A percentile compares a stretch with the other conserved stretches of the same genome.
Evolutionary conservation across 2,888 invertebrate species (phyloP).

Genomic region (Dendrolimus houi): DNA sequence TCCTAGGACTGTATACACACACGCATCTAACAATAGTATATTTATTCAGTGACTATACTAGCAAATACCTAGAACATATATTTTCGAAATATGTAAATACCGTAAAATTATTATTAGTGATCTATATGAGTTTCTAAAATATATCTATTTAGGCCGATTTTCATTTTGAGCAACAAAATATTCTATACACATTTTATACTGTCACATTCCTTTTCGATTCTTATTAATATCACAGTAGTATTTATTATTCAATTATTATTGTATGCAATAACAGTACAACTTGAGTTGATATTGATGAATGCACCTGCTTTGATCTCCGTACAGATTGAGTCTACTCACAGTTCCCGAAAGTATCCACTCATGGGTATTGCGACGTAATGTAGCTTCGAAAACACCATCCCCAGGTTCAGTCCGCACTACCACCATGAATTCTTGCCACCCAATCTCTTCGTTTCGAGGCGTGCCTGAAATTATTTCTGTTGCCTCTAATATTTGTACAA

Average conservation of each 20-base stretch:
- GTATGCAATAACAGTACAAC: constrained; percentile 84
- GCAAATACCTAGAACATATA: too few species aligned
- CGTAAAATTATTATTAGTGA: constrained; percentile 6
- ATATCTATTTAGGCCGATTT: constrained; percentile 3
- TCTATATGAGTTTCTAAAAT: constrained; percentile 3
- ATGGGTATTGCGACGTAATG: constrained; percentile 66
- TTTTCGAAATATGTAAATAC: not conserved
- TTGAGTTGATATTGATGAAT: constrained; percentile 84
- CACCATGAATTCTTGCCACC: constrained; percentile 79
- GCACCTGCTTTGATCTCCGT: constrained; percentile 88
- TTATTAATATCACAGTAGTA: constrained; percentile 30
- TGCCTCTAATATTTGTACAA: constrained; percentile 80
- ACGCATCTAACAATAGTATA: too few species aligned
- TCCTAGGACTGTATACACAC: too few species aligned
- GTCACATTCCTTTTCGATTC: constrained; percentile 1
- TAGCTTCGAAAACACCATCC: constrained; percentile 86
- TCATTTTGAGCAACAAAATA: constrained; percentile 7
- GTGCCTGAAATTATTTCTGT: constrained; percentile 74
- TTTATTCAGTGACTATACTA: too few species aligned
- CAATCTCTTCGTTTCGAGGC: constrained; percentile 42
- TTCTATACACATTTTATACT: constrained; percentile 2
- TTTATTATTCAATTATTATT: constrained; percentile 14
- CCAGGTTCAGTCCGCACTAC: constrained; percentile 81
- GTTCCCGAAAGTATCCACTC: constrained; percentile 79
- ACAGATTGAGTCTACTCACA: constrained; percentile 85